Conservation (phyloP, 1,140 invertebrate species). For the Bombus polaris region DNA sequence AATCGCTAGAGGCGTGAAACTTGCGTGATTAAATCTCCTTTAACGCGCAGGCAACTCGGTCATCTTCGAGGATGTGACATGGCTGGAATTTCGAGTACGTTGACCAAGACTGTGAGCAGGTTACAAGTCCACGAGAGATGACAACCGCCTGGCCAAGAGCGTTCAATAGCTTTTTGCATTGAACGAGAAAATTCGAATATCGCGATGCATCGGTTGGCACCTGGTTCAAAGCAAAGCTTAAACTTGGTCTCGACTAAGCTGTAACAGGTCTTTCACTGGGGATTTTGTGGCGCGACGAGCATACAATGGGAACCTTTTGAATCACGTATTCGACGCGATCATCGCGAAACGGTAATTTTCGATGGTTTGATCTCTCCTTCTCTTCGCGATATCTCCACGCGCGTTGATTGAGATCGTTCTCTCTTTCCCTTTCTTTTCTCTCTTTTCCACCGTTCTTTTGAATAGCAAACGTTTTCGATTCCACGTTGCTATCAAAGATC, state of each 20-base stretch:
- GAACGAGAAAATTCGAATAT: not conserved
- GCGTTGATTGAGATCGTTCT: not conserved
- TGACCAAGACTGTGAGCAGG: no score
- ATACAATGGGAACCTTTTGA: not conserved
- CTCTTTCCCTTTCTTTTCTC: not conserved
- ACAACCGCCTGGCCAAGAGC: no score
- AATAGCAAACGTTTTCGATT: conserved; percentile 11
- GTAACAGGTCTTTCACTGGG: not conserved
- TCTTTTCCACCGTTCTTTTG: not conserved
- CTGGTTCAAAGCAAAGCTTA: not conserved
- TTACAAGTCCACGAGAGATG: not conserved
- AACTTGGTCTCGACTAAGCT: not conserved
- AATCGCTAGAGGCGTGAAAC: not conserved
- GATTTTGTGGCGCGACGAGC: not conserved
- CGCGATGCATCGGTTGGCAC: no score
- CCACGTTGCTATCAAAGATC: conserved; percentile 13
- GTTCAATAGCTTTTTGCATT: no score
- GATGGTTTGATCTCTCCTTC: conserved; percentile 1
- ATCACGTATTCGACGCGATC: not conserved
- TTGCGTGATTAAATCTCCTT: not conserved
- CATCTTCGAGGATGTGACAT: not conserved
- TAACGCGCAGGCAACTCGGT: no score
- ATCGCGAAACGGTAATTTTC: conserved; percentile 35
- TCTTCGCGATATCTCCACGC: not conserved
- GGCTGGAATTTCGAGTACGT: not conserved